phyloP scores from a whole-genome alignment of 2,797 vertebrate genomes.

The Diplodus sargus region DNA sequence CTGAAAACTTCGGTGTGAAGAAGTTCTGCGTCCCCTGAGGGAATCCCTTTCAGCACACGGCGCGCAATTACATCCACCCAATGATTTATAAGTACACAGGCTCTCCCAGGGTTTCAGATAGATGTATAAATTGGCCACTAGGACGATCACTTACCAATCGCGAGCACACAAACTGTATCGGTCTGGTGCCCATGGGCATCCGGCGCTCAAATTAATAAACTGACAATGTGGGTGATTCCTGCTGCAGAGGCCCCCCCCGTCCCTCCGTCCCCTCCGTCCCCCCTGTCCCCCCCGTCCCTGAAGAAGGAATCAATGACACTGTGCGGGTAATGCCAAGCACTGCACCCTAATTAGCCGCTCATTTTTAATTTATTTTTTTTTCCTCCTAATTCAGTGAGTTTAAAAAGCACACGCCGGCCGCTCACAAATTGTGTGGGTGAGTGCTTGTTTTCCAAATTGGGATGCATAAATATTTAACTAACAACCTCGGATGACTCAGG shows the following conservation, averaged over 20 bases:
- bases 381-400: conserved; percentile 58
- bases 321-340: conserved; percentile 46
- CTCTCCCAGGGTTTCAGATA: conserved; percentile 54
- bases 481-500: conserved; percentile 40
- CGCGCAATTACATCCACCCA: conserved; percentile 63
- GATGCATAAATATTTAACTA: conserved; percentile 63
- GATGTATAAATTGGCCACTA: conserved; percentile 64
- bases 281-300: background rate
- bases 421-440: conserved; percentile 44
- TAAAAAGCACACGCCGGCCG: conserved; percentile 45
- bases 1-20: conserved; percentile 44
- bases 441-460: conserved; percentile 49
- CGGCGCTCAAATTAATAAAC: conserved; percentile 61
- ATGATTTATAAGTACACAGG: conserved; percentile 62
- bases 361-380: conserved; percentile 45
- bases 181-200: conserved; percentile 40
- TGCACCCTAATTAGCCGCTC: conserved; percentile 67
- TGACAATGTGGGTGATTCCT: conserved; percentile 39
- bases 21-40: conserved; percentile 50
- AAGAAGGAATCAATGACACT: conserved; percentile 59
- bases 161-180: conserved; percentile 57
- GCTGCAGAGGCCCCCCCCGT: conserved; percentile 35
- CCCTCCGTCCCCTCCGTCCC: conserved; percentile 14
- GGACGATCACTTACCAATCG: conserved; percentile 59
- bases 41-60: conserved; percentile 47